phyloP scores from a whole-genome alignment of 2,888 invertebrate species.

The Endomychus coccineus region DNA sequence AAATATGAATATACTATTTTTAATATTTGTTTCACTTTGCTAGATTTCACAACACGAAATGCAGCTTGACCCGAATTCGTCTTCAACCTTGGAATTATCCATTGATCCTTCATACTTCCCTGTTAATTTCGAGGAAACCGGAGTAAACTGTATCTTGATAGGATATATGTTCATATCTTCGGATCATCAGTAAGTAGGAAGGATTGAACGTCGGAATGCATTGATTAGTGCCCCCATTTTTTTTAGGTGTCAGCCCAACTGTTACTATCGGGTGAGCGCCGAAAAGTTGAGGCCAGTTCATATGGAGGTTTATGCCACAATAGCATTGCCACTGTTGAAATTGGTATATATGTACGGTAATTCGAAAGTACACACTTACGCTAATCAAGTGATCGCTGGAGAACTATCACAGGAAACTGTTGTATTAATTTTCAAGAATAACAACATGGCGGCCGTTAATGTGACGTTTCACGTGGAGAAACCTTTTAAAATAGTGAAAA shows the following conservation, averaged over 20 bases:
- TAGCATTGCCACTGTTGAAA: slow-evolving; percentile 24
- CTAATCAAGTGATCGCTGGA: slow-evolving; percentile 24
- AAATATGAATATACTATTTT: slow-evolving; percentile 1
- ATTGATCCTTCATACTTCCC: slow-evolving; percentile 19
- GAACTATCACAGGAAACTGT: neutral
- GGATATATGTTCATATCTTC: slow-evolving; percentile 23
- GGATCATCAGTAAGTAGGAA: slow-evolving; percentile 21
- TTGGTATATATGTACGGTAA: slow-evolving; percentile 20
- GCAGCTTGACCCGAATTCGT: slow-evolving; percentile 15
- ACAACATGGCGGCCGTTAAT: slow-evolving; percentile 18
- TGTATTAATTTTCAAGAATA: slow-evolving; percentile 22
- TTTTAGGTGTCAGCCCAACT: slow-evolving; percentile 27
- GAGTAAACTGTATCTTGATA: slow-evolving; percentile 19
- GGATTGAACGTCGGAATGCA: slow-evolving; percentile 2
- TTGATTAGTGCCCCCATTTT: slow-evolving; percentile 3
- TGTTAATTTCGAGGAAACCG: slow-evolving; percentile 10
- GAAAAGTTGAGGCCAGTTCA: slow-evolving; percentile 17
- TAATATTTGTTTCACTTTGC: slow-evolving; percentile 10
- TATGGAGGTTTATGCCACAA: slow-evolving; percentile 20
- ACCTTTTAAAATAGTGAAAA: slow-evolving; percentile 15
- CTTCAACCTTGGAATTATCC: slow-evolving; percentile 14
- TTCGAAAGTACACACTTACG: slow-evolving; percentile 21
- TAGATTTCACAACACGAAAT: slow-evolving; percentile 19
- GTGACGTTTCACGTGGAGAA: slow-evolving; percentile 16
- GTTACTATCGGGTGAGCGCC: slow-evolving; percentile 24